Percentiles rank a stretch among this genome's conserved stretches.
phyloP scores from a whole-genome alignment of 2,113 vertebrate species.

The Lepisosteus oculatus region DNA sequence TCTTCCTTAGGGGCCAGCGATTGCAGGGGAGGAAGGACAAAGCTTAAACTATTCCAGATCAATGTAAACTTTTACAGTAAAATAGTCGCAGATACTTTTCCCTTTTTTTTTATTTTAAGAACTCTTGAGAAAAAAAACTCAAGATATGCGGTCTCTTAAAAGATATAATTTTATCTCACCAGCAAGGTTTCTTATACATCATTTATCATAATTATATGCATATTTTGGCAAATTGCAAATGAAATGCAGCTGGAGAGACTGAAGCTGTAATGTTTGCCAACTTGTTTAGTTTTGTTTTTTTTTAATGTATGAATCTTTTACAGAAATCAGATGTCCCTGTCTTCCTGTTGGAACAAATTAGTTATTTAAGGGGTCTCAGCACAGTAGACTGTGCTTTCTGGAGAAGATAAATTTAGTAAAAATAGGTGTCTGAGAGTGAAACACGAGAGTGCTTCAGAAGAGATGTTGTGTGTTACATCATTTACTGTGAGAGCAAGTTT shows the following conservation, averaged over 20 bases:
- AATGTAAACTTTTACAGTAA: background rate
- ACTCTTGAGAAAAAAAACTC: background rate
- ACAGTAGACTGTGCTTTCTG: slow-evolving; percentile 63
- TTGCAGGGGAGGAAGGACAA: no score
- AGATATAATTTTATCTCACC: slow-evolving; percentile 9
- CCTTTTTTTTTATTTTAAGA: background rate
- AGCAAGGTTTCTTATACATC: background rate
- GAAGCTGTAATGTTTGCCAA: background rate
- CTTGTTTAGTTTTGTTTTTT: background rate
- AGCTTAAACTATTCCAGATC: background rate
- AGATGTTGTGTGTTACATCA: slow-evolving; percentile 73
- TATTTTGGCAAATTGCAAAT: slow-evolving; percentile 21
- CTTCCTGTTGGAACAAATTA: slow-evolving; percentile 53
- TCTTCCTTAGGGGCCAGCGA: no score
- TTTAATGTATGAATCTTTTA: slow-evolving; percentile 12
- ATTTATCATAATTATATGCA: slow-evolving; percentile 16
- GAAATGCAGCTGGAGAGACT: background rate
- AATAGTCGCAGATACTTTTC: background rate
- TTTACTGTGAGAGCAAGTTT: slow-evolving; percentile 64
- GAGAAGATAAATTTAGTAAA: slow-evolving; percentile 64
- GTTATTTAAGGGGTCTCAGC: slow-evolving; percentile 63
- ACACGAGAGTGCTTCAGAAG: slow-evolving; percentile 71
- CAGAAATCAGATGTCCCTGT: slow-evolving; percentile 38
- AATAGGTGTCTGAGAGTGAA: slow-evolving; percentile 66
- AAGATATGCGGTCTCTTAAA: slow-evolving; percentile 8